Percentiles rank a stretch among this genome's conserved stretches.
Conservation (phyloP, 1,140 invertebrate species). For the Formica exsecta region DNA sequence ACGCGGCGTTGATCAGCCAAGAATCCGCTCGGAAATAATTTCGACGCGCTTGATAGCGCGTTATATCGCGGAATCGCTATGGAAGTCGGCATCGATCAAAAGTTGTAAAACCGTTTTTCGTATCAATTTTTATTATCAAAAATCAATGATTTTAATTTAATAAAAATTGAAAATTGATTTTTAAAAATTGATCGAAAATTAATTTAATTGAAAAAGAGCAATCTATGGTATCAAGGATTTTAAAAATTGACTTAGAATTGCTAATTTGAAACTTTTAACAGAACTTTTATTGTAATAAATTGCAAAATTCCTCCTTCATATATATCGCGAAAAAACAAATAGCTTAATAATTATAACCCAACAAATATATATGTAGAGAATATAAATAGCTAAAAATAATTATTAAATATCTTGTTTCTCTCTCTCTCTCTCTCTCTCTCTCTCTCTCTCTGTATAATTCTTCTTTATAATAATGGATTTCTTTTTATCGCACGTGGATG, state of each 20-base stretch:
- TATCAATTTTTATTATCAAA: background rate
- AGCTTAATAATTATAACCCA: background rate
- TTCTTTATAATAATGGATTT: background rate
- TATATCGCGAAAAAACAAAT: background rate
- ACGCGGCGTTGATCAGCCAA: conserved; percentile 45
- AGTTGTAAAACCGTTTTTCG: background rate
- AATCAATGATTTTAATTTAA: background rate
- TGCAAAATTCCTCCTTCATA: background rate
- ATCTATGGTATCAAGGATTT: background rate
- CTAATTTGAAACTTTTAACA: background rate
- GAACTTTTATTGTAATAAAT: background rate
- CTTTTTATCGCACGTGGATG: background rate
- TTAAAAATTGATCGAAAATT: background rate
- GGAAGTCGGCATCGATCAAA: background rate
- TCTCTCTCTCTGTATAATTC: background rate
- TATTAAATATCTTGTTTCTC: background rate
- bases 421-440: no score
- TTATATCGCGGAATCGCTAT: conserved; percentile 20
- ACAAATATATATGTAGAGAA: background rate
- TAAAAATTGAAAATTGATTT: background rate
- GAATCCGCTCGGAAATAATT: conserved; percentile 55
- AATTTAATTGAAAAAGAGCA: no score
- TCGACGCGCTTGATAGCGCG: conserved; percentile 36
- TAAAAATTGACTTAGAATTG: background rate
- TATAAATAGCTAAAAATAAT: background rate